A percentile compares a stretch with the other conserved stretches of the same genome.
Conservation (phyloP, 2,113 vertebrate genomes). For the Oryzias woworae region DNA sequence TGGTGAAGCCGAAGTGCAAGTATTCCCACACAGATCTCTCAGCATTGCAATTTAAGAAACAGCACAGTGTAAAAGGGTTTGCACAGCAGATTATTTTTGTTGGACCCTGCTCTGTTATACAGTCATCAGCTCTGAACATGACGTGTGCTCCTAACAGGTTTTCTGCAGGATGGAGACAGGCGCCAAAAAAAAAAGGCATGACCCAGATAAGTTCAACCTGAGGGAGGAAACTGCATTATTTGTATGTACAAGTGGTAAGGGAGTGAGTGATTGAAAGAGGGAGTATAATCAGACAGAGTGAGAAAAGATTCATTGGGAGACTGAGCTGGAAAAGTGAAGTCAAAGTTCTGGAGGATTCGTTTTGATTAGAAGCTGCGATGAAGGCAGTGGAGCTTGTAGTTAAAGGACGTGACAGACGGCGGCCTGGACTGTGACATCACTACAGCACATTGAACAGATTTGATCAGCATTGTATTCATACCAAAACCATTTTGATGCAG, state of each 20-base stretch:
- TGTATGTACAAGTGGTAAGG: constrained; percentile 48
- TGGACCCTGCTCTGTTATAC: constrained; percentile 59
- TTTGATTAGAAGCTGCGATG: not conserved
- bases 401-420: not conserved
- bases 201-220: constrained; percentile 51
- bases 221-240: constrained; percentile 49
- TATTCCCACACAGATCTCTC: constrained; percentile 36
- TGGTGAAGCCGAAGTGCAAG: constrained; percentile 24
- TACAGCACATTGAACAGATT: not conserved
- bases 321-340: constrained; percentile 17
- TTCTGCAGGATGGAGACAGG: constrained; percentile 41
- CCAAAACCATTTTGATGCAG: too few species aligned
- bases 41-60: constrained; percentile 45
- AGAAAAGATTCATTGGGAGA: constrained; percentile 46
- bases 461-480: too few species aligned
- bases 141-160: constrained; percentile 66
- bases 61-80: constrained; percentile 35
- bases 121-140: constrained; percentile 70
- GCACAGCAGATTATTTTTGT: constrained; percentile 58
- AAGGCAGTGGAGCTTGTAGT: not conserved
- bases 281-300: constrained; percentile 50
- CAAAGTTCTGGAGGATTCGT: not conserved
- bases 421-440: not conserved
- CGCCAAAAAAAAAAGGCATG: constrained; percentile 81
- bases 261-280: constrained; percentile 47